Evolutionary conservation across 2,888 invertebrate genomes (phyloP), one percentile per base, ranked within the genome.

Genomic region (Hecatera dysodea): DNA sequence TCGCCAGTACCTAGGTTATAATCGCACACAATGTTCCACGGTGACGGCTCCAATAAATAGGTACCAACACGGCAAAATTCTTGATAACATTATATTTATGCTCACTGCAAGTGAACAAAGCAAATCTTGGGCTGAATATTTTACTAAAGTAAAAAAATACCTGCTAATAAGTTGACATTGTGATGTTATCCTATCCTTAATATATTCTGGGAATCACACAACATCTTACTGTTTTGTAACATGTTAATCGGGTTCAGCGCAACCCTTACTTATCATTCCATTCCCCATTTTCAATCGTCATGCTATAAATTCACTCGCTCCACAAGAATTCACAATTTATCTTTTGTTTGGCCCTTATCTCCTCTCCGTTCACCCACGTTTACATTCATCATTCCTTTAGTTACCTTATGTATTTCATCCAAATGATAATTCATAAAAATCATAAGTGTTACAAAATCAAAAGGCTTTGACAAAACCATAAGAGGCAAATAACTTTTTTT

Each of bases 11-110:
- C 19, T 42, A 29, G 11, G 42, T 12, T 9, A 59, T 71, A 68
- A 75, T 74, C 75, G 50, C 39, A 67, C 72, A 70, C 74, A 78
- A 73, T 81, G 80, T 73, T 74, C 63, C 70, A 75, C 78, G 81
- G 75, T 74, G 29, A 60, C 69, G 70, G 62, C 60, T 29, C 55
- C 64, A 80, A 71, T 72, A 76, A 80, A 81, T 75, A n/a, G n/a
- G n/a, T n/a, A 74, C 50, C 57, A 72, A 75, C 67, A 66, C 66
- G 52, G 67, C 69, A 67, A 79, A 64, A 83, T 81, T 83, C 80
- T 56, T 75, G 90, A 88, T 90, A 90, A 87, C 88, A 88, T 86
- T 88, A 83, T 88, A 74, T 82, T 82, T 81, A 66, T 72, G 67
- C 65, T 52, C 24, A 29, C 29, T 67, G 80, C 46, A 36, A 48